phyloP scores from a whole-genome alignment of 2,797 vertebrate species.

The Cheirogaleus major region DNA sequence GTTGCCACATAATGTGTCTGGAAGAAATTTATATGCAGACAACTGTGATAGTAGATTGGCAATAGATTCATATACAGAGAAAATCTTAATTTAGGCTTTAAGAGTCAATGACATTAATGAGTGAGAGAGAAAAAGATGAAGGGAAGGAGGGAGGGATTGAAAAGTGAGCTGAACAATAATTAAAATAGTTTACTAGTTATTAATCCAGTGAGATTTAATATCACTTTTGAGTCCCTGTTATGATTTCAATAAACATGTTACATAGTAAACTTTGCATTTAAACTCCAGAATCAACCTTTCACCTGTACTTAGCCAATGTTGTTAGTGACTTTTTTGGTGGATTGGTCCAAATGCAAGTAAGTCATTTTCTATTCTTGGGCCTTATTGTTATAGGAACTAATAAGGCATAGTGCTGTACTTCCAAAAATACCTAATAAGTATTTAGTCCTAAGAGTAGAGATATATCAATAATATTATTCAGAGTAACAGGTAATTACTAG shows the following conservation, averaged over 20 bases:
- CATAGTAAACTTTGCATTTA: slow-evolving; percentile 26
- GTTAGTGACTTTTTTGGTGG: neutral
- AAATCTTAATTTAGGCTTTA: slow-evolving; percentile 27
- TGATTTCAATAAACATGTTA: neutral
- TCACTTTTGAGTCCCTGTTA: neutral
- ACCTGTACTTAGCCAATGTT: neutral
- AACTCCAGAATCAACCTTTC: neutral
- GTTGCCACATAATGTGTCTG: neutral
- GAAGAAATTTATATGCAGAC: slow-evolving; percentile 18
- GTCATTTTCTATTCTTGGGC: neutral
- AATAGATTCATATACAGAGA: slow-evolving; percentile 1
- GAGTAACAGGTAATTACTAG: neutral
- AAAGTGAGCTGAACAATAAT: neutral
- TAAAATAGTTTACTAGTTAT: neutral
- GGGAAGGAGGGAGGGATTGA: neutral
- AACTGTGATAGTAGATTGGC: neutral
- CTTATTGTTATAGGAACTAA: neutral
- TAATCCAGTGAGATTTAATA: neutral
- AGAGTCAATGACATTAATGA: slow-evolving; percentile 29
- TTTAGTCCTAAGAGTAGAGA: neutral
- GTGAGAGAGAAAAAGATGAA: neutral
- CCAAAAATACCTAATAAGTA: neutral
- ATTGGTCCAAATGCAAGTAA: neutral
- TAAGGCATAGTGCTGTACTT: neutral
- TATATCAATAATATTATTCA: neutral